These are phyloP conservation scores for Rallus crepitans DNA, from an alignment of 2,797 vertebrate genomes.

Conservation along the genomic window DNA sequence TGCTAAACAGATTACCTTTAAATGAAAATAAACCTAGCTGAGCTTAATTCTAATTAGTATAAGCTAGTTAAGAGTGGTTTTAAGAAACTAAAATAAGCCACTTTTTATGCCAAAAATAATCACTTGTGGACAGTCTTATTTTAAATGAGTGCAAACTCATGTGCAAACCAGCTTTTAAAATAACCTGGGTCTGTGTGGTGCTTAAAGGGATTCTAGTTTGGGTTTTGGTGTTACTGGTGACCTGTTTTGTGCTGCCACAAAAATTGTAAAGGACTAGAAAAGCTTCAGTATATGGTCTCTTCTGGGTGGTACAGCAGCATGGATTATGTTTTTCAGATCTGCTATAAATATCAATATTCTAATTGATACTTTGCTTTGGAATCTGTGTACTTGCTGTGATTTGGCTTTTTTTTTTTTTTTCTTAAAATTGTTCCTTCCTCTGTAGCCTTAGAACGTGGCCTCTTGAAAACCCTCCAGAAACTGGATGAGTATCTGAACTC, in stretches of 20 bases:
- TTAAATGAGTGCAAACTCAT: neutral
- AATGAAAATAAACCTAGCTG: neutral
- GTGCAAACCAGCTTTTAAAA: neutral
- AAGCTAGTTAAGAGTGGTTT: constrained; percentile 14
- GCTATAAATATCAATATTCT: accelerated
- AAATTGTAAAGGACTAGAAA: neutral
- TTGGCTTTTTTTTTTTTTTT: neutral
- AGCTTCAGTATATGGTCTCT: neutral
- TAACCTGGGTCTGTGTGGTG: neutral
- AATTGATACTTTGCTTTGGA: neutral
- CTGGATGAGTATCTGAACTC: constrained; percentile 94
- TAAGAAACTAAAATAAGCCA: constrained; percentile 50
- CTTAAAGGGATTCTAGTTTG: neutral
- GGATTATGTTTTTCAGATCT: neutral
- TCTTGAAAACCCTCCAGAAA: constrained; percentile 96
- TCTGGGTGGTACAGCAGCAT: neutral
- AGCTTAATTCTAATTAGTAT: constrained; percentile 39
- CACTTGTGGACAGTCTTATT: neutral
- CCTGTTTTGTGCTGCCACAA: neutral
- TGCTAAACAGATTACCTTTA: neutral
- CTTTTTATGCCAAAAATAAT: constrained; percentile 58
- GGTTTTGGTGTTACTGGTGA: neutral
- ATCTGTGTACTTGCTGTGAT: neutral
- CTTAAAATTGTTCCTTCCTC: neutral
- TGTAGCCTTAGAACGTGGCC: constrained; percentile 89